Percentiles rank a stretch among this genome's conserved stretches.
Evolutionary conservation across 2,113 vertebrate genomes (phyloP).

Genomic region (Salvelinus sp.): DNA sequence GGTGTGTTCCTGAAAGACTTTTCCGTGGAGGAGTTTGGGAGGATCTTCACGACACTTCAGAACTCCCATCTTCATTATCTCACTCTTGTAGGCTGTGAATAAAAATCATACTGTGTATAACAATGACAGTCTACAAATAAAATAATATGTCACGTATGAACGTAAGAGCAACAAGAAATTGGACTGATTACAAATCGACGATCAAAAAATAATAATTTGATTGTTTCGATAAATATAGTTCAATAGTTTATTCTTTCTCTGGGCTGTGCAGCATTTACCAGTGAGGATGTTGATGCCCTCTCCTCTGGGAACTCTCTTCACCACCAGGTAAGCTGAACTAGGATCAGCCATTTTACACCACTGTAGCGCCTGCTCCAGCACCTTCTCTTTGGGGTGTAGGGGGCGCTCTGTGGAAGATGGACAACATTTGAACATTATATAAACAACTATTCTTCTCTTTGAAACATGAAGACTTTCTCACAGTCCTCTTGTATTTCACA

Average conservation of each 20-base stretch:
- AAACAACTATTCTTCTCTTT: no score
- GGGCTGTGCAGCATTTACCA: slow-evolving; percentile 66
- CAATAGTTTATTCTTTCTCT: no score
- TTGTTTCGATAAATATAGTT: not conserved
- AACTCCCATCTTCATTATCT: slow-evolving; percentile 86
- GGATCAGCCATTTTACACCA: slow-evolving; percentile 95
- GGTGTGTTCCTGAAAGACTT: slow-evolving; percentile 90
- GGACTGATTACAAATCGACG: no score
- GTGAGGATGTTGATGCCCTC: slow-evolving; percentile 89
- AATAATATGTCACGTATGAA: no score
- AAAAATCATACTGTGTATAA: no score
- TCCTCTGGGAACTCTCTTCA: slow-evolving; percentile 85
- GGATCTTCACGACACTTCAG: slow-evolving; percentile 89
- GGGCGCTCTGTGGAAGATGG: slow-evolving; percentile 80
- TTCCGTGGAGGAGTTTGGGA: slow-evolving; percentile 86
- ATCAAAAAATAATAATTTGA: not conserved
- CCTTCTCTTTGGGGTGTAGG: slow-evolving; percentile 93
- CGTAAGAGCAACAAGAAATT: no score
- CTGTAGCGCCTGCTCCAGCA: slow-evolving; percentile 93
- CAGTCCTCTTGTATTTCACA: no score
- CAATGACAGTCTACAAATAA: no score
- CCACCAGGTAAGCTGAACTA: slow-evolving; percentile 86
- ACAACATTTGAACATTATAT: not conserved
- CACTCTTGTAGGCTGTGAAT: slow-evolving; percentile 80
- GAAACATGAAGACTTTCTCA: no score